Conservation (phyloP, 2,113 vertebrate genomes). For the Clarias magur region DNA sequence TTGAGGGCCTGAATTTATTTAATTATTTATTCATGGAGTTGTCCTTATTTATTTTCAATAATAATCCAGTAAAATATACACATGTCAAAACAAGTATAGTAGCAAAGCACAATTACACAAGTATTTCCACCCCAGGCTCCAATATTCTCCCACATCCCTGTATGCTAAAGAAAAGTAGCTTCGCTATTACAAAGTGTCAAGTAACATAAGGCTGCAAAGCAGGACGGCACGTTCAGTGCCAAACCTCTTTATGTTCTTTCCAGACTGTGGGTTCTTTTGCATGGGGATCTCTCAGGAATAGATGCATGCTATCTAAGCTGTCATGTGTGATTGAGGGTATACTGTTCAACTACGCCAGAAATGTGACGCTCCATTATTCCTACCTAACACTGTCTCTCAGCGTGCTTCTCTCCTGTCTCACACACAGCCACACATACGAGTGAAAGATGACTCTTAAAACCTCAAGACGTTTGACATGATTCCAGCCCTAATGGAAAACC, state of each 20-base stretch:
- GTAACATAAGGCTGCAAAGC: conserved; percentile 46
- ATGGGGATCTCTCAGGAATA: conserved; percentile 40
- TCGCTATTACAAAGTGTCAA: conserved; percentile 61
- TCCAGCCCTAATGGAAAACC: conserved; percentile 35
- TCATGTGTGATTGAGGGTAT: conserved; percentile 53
- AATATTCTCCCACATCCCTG: conserved; percentile 57
- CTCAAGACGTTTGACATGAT: conserved; percentile 22
- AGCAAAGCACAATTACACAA: background rate
- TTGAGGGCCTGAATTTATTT: background rate
- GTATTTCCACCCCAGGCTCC: conserved; percentile 31
- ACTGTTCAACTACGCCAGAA: conserved; percentile 45
- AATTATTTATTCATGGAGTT: background rate
- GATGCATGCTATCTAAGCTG: conserved; percentile 46
- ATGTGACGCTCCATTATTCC: conserved; percentile 7
- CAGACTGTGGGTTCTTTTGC: conserved; percentile 60
- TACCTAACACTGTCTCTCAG: conserved; percentile 19
- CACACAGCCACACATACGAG: background rate
- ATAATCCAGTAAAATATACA: background rate
- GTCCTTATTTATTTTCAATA: background rate
- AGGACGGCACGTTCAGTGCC: conserved; percentile 63
- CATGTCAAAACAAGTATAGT: background rate
- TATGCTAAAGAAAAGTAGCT: conserved; percentile 54
- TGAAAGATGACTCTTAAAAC: conserved; percentile 25
- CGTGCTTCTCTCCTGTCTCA: background rate
- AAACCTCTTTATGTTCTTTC: conserved; percentile 60